phyloP scores from a whole-genome alignment of 1,140 invertebrate genomes.

The Drosophila punjabiensis region DNA sequence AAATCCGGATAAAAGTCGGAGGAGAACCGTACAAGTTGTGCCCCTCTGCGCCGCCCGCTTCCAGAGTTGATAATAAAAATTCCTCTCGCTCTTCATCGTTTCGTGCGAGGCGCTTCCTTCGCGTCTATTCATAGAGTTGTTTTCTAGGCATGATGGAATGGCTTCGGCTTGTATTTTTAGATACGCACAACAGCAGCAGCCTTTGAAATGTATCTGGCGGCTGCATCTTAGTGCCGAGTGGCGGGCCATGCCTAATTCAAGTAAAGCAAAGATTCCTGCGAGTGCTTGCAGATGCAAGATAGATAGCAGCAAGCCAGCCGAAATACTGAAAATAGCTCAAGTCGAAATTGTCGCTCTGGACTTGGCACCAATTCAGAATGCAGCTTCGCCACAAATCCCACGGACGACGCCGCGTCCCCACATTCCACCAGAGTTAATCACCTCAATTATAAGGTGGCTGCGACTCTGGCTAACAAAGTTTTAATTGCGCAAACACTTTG shows the following conservation, averaged over 20 bases:
- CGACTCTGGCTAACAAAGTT: not conserved
- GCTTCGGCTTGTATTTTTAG: slow-evolving; percentile 36
- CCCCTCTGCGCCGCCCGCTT: slow-evolving; percentile 6
- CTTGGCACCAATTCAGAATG: slow-evolving; percentile 39
- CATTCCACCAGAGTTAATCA: slow-evolving; percentile 33
- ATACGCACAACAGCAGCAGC: slow-evolving; percentile 17
- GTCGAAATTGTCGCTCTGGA: slow-evolving; percentile 30
- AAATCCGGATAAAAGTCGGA: slow-evolving; percentile 18
- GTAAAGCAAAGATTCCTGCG: slow-evolving; percentile 8
- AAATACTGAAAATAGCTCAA: slow-evolving; percentile 29
- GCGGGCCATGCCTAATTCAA: slow-evolving; percentile 27
- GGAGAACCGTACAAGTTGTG: slow-evolving; percentile 5
- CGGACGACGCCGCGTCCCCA: not conserved
- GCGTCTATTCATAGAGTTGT: slow-evolving; percentile 38
- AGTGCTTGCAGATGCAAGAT: slow-evolving; percentile 7
- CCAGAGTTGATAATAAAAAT: slow-evolving; percentile 42
- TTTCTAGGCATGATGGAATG: slow-evolving; percentile 40
- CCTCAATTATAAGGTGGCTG: slow-evolving; percentile 28
- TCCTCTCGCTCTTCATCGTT: slow-evolving; percentile 22
- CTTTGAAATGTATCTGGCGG: slow-evolving; percentile 39
- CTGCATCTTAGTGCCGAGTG: slow-evolving; percentile 21
- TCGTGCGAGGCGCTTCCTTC: slow-evolving; percentile 17
- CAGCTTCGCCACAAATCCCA: slow-evolving; percentile 2
- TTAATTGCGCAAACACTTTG: slow-evolving; percentile 16
- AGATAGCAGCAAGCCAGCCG: not conserved